Base-by-base conservation (phyloP, 2,888 invertebrate genomes). In the Chesias legatella region DNA sequence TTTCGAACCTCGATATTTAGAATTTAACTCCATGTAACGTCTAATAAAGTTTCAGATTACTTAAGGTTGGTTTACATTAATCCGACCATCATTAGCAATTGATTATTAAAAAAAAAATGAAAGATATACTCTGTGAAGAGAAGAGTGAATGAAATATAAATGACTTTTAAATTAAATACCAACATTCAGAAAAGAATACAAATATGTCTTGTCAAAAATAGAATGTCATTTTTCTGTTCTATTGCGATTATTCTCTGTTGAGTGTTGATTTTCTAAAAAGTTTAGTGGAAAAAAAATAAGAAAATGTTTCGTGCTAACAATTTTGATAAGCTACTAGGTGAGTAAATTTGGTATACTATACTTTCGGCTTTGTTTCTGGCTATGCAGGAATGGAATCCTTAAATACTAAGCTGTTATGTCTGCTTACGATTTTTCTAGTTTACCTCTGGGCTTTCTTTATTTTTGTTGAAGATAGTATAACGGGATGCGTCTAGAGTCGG, bases 301-400 rank as follows among this genome's bases (percentile, higher is more conserved):
- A 69, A 90, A 81, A 92, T 92, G 92, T 92, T 92, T 75, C 85
- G 89, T 58, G 83, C 88, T 51, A 85, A 88, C 60, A 89, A 88
- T 77, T 92, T 92, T 73, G 92, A 92, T 72, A 92, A 91, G 84
- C 81, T 92, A 67, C 86, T 92, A 54, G 92, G 92, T 92, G 78
- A 82, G 88, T 68, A 48, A 48, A 26, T 22, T 39, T 36, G 34
- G 32, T 30, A 27, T 20, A 13, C 33, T 35, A 21, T 33, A 30
- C 32, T 11, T 17, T 21, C 33, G 22, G 31, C 25, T 25, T 35
- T 33, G 27, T 34, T 11, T 25, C 10, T 38, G 7, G 17, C 10
- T 7, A 22, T 33, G 13, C 13, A 21, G 2, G n/a, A 27, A 32
- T 8, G 9, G 26, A 40, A 42, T 36, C 34, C 25, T 6, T 25